Percentiles rank a stretch among this genome's conserved stretches.
Conservation (phyloP, 1,140 invertebrate genomes). For the Zaprionus ghesquierei region DNA sequence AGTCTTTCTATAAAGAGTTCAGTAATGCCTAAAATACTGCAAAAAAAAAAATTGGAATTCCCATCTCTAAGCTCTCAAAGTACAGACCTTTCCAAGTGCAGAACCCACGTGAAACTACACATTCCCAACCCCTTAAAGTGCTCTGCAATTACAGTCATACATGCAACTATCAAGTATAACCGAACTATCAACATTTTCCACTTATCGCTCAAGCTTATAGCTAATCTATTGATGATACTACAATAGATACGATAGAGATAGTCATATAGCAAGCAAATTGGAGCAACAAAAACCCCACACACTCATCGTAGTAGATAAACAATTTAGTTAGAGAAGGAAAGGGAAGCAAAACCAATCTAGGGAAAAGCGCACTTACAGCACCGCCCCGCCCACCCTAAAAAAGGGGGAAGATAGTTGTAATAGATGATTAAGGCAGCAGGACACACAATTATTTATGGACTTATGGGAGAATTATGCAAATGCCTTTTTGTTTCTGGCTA, state of each 20-base stretch:
- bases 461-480: slow-evolving; percentile 31
- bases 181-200: neutral
- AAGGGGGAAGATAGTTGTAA: neutral
- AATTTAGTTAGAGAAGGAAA: neutral
- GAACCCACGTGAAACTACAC: neutral
- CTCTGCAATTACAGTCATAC: neutral
- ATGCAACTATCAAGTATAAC: neutral
- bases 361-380: neutral
- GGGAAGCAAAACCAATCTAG: neutral
- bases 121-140: neutral
- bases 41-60: too few relatives aligned
- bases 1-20: too few relatives aligned
- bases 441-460: neutral
- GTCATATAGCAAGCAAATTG: neutral
- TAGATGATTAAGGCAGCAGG: neutral
- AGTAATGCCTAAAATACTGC: too few relatives aligned
- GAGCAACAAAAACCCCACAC: too few relatives aligned
- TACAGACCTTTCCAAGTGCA: neutral
- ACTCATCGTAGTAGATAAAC: neutral
- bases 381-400: neutral
- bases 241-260: neutral
- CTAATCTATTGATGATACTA: neutral
- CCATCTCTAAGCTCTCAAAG: too few relatives aligned
- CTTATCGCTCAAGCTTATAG: neutral
- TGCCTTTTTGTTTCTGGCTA: slow-evolving; percentile 1